Evolutionary conservation across 2,888 invertebrate species (phyloP).

Genomic region (Thera obeliscata): DNA sequence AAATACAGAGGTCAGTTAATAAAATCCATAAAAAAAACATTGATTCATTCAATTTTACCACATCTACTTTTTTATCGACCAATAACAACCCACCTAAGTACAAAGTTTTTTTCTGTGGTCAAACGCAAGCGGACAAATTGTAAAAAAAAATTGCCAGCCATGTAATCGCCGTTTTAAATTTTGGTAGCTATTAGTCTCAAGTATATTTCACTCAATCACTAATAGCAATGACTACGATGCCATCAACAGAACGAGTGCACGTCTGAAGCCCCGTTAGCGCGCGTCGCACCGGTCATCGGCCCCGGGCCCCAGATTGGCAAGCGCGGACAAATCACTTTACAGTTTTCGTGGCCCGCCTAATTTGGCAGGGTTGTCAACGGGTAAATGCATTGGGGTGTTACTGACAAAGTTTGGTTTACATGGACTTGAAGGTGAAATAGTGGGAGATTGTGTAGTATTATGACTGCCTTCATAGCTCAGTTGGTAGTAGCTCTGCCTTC

Average conservation of each 20-base stretch:
- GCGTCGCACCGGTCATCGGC: constrained; percentile 69
- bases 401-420: not conserved
- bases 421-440: too few relatives aligned
- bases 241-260: constrained; percentile 62
- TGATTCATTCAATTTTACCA: too few relatives aligned
- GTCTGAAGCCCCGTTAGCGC: constrained; percentile 63
- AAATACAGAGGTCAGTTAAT: too few relatives aligned
- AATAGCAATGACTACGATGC: constrained; percentile 54
- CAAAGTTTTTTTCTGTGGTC: too few relatives aligned
- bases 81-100: too few relatives aligned
- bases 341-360: constrained; percentile 65
- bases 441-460: too few relatives aligned
- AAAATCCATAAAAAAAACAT: too few relatives aligned
- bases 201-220: constrained; percentile 41
- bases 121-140: too few relatives aligned
- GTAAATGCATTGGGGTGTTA: not conserved
- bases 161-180: not conserved
- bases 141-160: not conserved
- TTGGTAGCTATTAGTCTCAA: not conserved
- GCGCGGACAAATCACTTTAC: constrained; percentile 71
- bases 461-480: too few relatives aligned
- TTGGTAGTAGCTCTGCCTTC: too few relatives aligned
- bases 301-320: constrained; percentile 67
- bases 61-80: too few relatives aligned
- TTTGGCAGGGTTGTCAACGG: constrained; percentile 51